phyloP scores from a whole-genome alignment of 2,888 invertebrate species.

The Tigriopus californicus region DNA sequence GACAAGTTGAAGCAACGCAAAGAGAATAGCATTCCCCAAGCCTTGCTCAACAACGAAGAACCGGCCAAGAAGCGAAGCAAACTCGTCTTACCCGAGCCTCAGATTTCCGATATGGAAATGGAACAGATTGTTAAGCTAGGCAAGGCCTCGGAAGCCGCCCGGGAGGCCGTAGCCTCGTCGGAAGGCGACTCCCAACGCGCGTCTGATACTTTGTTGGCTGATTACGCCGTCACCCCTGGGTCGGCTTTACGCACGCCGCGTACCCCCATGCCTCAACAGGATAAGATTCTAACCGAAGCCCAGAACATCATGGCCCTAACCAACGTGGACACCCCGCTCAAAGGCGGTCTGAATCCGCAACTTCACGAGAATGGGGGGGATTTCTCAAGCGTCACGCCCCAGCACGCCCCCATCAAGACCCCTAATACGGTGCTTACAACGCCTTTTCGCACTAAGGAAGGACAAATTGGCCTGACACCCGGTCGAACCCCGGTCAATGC shows the following conservation, averaged over 20 bases:
- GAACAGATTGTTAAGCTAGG: conserved; percentile 85
- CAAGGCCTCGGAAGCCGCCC: conserved; percentile 34
- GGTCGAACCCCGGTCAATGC: conserved; percentile 17
- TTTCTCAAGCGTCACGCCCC: conserved; percentile 62
- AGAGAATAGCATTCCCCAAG: conserved; percentile 78
- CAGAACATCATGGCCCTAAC: conserved; percentile 96
- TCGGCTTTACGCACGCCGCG: conserved; percentile 68
- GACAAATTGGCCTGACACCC: conserved; percentile 18
- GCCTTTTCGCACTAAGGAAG: conserved; percentile 42
- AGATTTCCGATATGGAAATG: conserved; percentile 80
- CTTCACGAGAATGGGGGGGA: conserved; percentile 53
- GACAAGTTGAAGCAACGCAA: conserved; percentile 84
- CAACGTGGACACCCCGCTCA: conserved; percentile 91
- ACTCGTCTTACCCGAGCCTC: conserved; percentile 84
- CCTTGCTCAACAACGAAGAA: conserved; percentile 42
- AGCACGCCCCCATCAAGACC: conserved; percentile 46
- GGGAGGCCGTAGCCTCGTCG: conserved; percentile 68
- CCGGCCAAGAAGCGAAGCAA: conserved; percentile 84
- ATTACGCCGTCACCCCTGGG: conserved; percentile 58
- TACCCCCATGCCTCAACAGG: conserved; percentile 65
- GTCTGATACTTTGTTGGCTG: conserved; percentile 69
- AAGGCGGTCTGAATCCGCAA: conserved; percentile 86
- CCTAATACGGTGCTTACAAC: conserved; percentile 80
- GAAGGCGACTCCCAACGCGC: conserved; percentile 46
- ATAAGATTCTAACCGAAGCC: conserved; percentile 68